Base-by-base conservation (phyloP, 2,888 invertebrate species). In the Stratiomys singularior region DNA sequence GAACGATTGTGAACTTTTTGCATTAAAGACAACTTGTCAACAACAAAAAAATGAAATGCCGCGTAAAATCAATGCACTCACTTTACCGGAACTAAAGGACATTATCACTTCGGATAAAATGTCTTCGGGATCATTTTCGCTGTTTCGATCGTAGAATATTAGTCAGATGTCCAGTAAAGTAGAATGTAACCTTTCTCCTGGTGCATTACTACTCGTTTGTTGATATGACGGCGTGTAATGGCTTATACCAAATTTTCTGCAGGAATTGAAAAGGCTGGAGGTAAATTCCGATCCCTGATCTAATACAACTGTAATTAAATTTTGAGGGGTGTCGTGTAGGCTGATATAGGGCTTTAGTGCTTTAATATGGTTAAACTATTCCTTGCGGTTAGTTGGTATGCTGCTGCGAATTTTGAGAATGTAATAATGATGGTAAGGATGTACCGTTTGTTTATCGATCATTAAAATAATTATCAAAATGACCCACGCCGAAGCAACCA, bases 201-300 rank as follows among this genome's bases (percentile, higher is more conserved):
- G 81, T 4, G 77, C 79, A 66, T 77, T 80, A 18, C 63, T 81
- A n/a, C 27, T 79, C 3, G 72, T 80, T 77, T 78, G 78, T 79
- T 76, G 80, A 5, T 67, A 77, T 21, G 81, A 78, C 11, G 79
- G 79, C 25, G 60, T 47, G 56, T 81, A 76, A 18, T 69, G 69
- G 23, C 47, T 25, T 13, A 69, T 25, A 15, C 25, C 27, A 25
- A 23, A 47, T 47, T 79, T n/a, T 21, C 21, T 77, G 46, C 76
- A 79, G n/a, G 78, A 76, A 67, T 77, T 56, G 23, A 81, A 81
- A 27, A 79, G 77, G 23, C 27, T 78, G 21, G 81, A 46, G 7
- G 78, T 80, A 18, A 80, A 80, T 66, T 80, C 80, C 1, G 66
- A 27, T 0, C 80, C 72, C 30, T 67, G 67, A 23, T 67, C 67